Evolutionary conservation across 2,888 invertebrate genomes (phyloP).

Genomic region (Chymomyza amoena): DNA sequence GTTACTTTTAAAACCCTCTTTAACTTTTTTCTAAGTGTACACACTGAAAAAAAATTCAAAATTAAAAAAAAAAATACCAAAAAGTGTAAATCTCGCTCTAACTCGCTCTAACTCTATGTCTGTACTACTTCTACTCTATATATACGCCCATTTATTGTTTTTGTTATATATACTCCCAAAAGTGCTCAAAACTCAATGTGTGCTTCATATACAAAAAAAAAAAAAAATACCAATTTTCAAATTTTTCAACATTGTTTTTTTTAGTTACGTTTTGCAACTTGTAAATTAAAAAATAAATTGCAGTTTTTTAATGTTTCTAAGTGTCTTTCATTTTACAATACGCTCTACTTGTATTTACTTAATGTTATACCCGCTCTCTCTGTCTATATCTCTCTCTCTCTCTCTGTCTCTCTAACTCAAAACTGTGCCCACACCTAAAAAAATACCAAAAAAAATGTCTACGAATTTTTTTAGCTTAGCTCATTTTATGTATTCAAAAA

Average conservation of each 20-base stretch:
- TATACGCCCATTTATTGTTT: slow-evolving; percentile 37
- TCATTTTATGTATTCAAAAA: slow-evolving; percentile 63
- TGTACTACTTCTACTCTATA: slow-evolving; percentile 11
- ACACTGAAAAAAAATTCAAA: slow-evolving; percentile 11
- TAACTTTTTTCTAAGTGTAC: slow-evolving; percentile 39
- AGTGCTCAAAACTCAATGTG: slow-evolving; percentile 34
- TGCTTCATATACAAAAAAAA: slow-evolving; percentile 28
- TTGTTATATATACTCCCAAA: slow-evolving; percentile 24
- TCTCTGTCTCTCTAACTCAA: slow-evolving; percentile 25
- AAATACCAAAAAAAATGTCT: slow-evolving; percentile 27
- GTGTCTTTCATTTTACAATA: slow-evolving; percentile 55
- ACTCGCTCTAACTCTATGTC: slow-evolving; percentile 28
- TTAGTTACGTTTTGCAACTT: slow-evolving; percentile 40
- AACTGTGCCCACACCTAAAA: not conserved
- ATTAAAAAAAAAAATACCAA: not conserved
- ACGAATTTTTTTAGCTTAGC: slow-evolving; percentile 44
- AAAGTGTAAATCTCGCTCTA: slow-evolving; percentile 17
- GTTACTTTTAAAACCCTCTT: slow-evolving; percentile 21
- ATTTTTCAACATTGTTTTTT: slow-evolving; percentile 30
- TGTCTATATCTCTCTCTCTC: slow-evolving; percentile 23
- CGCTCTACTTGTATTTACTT: slow-evolving; percentile 12
- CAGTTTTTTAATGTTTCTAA: slow-evolving; percentile 56
- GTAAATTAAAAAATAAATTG: slow-evolving; percentile 41
- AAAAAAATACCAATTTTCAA: slow-evolving; percentile 12
- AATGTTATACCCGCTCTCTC: slow-evolving; percentile 28